These are phyloP conservation scores for Muscina levida DNA, from an alignment of 2,888 invertebrate species.

Conservation along the genomic window DNA sequence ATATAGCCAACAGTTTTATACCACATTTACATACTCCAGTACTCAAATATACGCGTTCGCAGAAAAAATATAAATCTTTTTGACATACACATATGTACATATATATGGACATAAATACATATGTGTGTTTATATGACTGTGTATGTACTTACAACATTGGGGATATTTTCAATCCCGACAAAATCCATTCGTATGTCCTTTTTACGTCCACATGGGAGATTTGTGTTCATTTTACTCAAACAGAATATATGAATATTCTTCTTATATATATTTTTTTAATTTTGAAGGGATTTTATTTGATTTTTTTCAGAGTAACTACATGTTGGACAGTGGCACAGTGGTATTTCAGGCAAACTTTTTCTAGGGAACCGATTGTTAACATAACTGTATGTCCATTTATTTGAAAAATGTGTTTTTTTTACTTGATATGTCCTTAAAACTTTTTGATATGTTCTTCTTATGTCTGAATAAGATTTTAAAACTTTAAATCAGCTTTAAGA, in stretches of 20 bases:
- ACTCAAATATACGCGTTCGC: constrained; percentile 29
- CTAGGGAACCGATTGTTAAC: too few relatives aligned
- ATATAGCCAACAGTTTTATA: constrained; percentile 5
- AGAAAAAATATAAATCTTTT: constrained; percentile 51
- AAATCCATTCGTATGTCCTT: constrained; percentile 64
- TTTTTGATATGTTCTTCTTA: too few relatives aligned
- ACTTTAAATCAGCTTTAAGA: too few relatives aligned
- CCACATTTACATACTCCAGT: constrained; percentile 3
- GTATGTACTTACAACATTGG: constrained; percentile 47
- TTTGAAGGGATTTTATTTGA: constrained; percentile 48
- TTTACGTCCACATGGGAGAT: constrained; percentile 77
- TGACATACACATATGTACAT: constrained; percentile 16
- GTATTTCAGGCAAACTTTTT: too few relatives aligned
- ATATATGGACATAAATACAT: neutral
- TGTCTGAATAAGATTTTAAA: too few relatives aligned
- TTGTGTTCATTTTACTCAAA: constrained; percentile 76
- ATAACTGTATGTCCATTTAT: too few relatives aligned
- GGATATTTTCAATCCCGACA: constrained; percentile 64
- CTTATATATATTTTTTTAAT: constrained; percentile 61
- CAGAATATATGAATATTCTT: constrained; percentile 76
- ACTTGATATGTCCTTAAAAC: too few relatives aligned
- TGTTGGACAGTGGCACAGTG: too few relatives aligned
- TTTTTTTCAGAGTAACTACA: too few relatives aligned
- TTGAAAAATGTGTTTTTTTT: too few relatives aligned
- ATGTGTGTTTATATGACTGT: constrained; percentile 20